phyloP scores from a whole-genome alignment of 2,113 vertebrate species.

The Ptilorrhoa leucosticta region DNA sequence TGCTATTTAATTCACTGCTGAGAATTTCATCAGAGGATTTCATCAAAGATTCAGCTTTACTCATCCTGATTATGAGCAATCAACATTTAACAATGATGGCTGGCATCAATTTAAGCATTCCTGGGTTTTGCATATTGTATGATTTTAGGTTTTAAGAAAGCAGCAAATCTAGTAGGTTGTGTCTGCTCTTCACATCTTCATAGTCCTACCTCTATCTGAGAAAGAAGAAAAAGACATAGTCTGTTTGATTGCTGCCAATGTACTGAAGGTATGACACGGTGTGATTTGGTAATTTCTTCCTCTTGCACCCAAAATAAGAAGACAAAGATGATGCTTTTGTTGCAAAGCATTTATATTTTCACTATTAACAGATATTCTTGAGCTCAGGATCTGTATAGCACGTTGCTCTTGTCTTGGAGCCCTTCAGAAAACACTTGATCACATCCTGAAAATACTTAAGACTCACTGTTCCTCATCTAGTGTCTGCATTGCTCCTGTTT shows the following conservation, averaged over 20 bases:
- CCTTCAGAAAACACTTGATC: not conserved
- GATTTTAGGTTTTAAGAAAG: not conserved
- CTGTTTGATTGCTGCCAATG: not conserved
- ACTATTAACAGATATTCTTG: not conserved
- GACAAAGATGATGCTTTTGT: not conserved
- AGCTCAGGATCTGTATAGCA: not conserved
- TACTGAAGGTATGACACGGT: accelerated
- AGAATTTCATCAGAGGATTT: not conserved
- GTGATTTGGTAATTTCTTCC: not conserved
- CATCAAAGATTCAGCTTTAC: not conserved
- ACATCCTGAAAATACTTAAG: not conserved
- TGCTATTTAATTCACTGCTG: not conserved
- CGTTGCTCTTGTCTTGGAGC: not conserved
- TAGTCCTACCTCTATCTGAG: not conserved
- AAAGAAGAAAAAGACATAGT: not conserved
- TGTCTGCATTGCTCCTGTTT: not conserved
- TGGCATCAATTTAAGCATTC: not conserved
- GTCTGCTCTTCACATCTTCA: not conserved
- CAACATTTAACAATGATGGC: not conserved
- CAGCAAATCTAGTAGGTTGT: not conserved
- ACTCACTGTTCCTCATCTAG: not conserved
- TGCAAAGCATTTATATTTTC: not conserved
- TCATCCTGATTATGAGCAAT: constrained; percentile 9
- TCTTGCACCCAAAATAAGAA: not conserved
- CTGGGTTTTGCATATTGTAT: not conserved